Base-by-base conservation (phyloP, 2,888 invertebrate species). In the Scaptomyza reducta region DNA sequence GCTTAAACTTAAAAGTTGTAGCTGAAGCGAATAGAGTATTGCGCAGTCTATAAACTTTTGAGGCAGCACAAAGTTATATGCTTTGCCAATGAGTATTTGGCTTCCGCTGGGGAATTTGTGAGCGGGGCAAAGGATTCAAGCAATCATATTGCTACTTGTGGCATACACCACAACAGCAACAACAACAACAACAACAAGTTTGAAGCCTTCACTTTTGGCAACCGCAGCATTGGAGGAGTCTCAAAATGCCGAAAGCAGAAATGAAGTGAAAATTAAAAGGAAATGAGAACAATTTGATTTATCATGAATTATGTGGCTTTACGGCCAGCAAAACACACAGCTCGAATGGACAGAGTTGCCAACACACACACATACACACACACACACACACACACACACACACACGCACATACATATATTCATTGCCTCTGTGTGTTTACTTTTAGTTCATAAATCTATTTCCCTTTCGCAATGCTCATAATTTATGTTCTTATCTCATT, bases 211-310 rank as follows among this genome's bases (percentile, higher is more conserved):
- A 0, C 18, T 49, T n/a, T 35, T 11, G 16, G 35, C 55, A 44
- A 18, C 18, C 59, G 35, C 35, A 59, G 31, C 31, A 22, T 16
- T 31, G 3, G n/a, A n/a, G n/a, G 44, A 35, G 27, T 25, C 9
- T 25, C 6, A 45, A 45, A 53, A 46, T 51, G 58, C 60, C 46
- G 35, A 59, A 44, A 53, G 61, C 66, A 74, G 71, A 72, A 85
- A 68, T 82, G 70, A 83, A 86, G 77, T 71, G 67, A 62, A 80
- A 78, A 85, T 87, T 78, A 78, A 76, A 77, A 85, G 89, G 88
- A 88, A 88, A 88, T 89, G 89, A 87, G 82, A 75, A 70, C 73
- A 79, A 79, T 85, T 83, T 86, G 82, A 88, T 89, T 88, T 88
- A 89, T 89, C 74, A 72, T 77, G 71, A 66, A 71, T 85, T 67